phyloP scores from a whole-genome alignment of 2,888 invertebrate species.

The Drosophila melanosoma region DNA sequence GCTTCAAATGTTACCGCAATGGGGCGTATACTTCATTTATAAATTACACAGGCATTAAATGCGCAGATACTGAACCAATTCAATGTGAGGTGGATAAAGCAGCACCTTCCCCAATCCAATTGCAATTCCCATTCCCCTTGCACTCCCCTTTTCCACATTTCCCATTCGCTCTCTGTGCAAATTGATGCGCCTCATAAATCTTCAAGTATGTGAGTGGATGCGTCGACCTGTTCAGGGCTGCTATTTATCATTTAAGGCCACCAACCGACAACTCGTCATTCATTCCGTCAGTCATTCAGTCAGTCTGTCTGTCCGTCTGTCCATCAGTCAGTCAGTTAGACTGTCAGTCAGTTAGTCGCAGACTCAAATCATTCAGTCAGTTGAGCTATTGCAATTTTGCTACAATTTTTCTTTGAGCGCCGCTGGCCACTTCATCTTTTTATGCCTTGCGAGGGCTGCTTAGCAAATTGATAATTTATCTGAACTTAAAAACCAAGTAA shows the following conservation, averaged over 20 bases:
- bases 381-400: conserved; percentile 79
- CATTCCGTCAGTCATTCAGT: conserved; percentile 19
- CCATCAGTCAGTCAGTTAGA: conserved; percentile 34
- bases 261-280: conserved; percentile 42
- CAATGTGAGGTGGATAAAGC: conserved; percentile 29
- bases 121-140: background rate
- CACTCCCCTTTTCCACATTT: background rate
- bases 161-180: conserved; percentile 28
- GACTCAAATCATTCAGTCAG: conserved; percentile 57
- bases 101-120: background rate
- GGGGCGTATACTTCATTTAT: conserved; percentile 78
- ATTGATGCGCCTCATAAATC: conserved; percentile 77
- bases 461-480: background rate
- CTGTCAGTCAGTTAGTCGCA: conserved; percentile 53
- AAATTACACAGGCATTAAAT: conserved; percentile 80
- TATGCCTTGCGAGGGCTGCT: conserved; percentile 39
- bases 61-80: conserved; percentile 61
- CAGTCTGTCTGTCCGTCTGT: conserved; percentile 6
- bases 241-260: conserved; percentile 65
- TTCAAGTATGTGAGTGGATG: conserved; percentile 70
- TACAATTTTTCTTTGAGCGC: conserved; percentile 72
- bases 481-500: background rate
- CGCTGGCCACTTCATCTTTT: conserved; percentile 67
- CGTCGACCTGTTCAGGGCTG: conserved; percentile 52
- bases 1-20: conserved; percentile 39